Evolutionary conservation across 2,113 vertebrate genomes (phyloP), one percentile per base, ranked within the genome.

Genomic region (Synchiropus splendidus): DNA sequence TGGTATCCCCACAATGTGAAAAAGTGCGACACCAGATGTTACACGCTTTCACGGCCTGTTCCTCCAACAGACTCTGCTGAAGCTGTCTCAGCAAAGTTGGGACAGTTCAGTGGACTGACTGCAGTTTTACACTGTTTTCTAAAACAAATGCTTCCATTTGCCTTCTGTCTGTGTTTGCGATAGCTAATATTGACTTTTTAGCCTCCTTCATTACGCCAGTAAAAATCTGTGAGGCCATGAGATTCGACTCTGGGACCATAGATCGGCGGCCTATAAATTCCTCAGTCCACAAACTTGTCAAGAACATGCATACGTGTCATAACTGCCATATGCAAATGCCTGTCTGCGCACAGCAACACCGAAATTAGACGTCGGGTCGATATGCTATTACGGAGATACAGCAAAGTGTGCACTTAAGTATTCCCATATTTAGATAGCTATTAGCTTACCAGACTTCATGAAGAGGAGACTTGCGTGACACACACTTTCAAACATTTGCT

Each of bases 391-490:
- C 9, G 34, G n/a, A 13, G 33, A 39, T 45, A 56, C 6, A 48
- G 67, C 61, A 34, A 63, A 53, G 63, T 72, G 41, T 75, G 64
- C 58, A 62, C 55, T 62, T 64, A 40, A 50, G 55, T 57, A 51
- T 44, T 51, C 42, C 39, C 39, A 52, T 65, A 61, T 67, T 74
- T 65, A 49, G 56, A 69, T 63, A 51, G 63, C 62, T 50, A 70
- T 72, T 73, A 72, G 60, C 51, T 40, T 63, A 49, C 51, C 45
- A 50, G 64, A 57, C 40, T 64, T 76, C 57, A 62, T 65, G 58
- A 65, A 66, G 60, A 32, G 65, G 48, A 50, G 60, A 61, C 62
- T 72, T 54, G 46, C 32, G 58, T 41, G 42, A 67, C 57, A 62
- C 42, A 62, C 62, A 64, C 46, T 71, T 59, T 3, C 30, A 73